These are phyloP conservation scores for Edolisoma coerulescens DNA, from an alignment of 2,113 vertebrate genomes.

Conservation along the genomic window DNA sequence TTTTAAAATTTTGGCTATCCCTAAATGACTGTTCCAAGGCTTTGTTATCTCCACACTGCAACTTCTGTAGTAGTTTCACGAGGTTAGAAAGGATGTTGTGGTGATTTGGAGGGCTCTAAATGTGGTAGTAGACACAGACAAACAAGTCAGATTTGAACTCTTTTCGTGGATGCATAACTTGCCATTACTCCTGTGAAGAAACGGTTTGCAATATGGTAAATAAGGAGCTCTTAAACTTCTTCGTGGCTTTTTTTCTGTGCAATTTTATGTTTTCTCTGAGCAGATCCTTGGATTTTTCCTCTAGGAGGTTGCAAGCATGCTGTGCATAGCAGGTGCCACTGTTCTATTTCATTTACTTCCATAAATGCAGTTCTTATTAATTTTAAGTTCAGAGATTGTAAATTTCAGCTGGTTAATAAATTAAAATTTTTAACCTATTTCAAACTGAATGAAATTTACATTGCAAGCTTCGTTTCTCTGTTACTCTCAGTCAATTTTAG, in stretches of 20 bases:
- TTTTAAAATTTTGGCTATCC: not conserved
- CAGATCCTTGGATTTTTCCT: not conserved
- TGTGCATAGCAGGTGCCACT: not conserved
- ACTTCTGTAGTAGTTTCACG: not conserved
- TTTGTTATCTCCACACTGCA: not conserved
- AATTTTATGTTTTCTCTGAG: not conserved
- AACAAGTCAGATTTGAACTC: not conserved
- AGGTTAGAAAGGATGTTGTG: not conserved
- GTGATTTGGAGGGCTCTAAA: not conserved
- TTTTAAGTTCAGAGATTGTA: constrained; percentile 39
- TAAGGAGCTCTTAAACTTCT: not conserved
- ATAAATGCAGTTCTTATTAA: constrained; percentile 25
- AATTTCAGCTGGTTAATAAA: constrained; percentile 28
- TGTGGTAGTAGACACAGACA: not conserved
- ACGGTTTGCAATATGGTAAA: not conserved
- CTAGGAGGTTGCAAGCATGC: not conserved
- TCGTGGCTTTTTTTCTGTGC: not conserved
- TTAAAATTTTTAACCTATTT: constrained; percentile 46
- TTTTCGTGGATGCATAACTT: not conserved
- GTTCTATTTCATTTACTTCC: constrained; percentile 30
- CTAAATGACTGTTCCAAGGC: not conserved
- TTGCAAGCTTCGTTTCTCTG: not conserved
- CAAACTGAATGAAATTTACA: constrained; percentile 9
- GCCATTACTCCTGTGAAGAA: not conserved
- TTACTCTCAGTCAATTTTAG: constrained; percentile 12